Base-by-base conservation (phyloP, 2,797 vertebrate species). In the Acropternis orthonyx region DNA sequence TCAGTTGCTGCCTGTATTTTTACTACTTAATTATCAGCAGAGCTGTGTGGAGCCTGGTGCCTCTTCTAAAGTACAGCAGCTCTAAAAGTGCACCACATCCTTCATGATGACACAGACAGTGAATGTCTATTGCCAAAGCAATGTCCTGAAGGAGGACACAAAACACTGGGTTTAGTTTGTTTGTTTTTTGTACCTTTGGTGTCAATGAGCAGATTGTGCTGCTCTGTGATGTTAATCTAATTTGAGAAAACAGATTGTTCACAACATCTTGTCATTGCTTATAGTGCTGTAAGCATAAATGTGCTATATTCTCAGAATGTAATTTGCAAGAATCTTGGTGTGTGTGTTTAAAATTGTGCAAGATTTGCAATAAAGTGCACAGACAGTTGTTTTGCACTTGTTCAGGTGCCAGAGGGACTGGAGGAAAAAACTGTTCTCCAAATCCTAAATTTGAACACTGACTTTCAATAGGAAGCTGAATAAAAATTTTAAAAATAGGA, bases 181-280 rank as follows among this genome's bases (percentile, higher is more conserved):
- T n/a, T n/a, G n/a, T 58, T 16, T 81, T 48, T 49, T 83, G 77
- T 86, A 88, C 67, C 63, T 52, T 92, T 4, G 5, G 74, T 95
- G 83, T 93, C 77, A 95, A 82, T 1, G 21, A 94, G 88, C 80
- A 97, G 85, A 87, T 92, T 95, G 90, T 89, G 55, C 52, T 94
- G 56, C 55, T 85, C 51, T 37, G 21, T 88, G 86, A 92, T 63
- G 86, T 88, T 92, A 94, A 86, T 87, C 71, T 95, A 90, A 84
- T 92, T 95, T 95, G 88, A 94, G 91, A 91, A 97, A 95, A 93
- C 86, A 94, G 83, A 95, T 90, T 88, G 90, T 86, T 96, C 80
- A 81, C 92, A 95, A 94, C 74, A 92, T 92, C 85, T 92, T 95
- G 80, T 84, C 77, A 76, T 74, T 85, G 84, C 34, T 91, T 87